Conservation (phyloP, 2,797 vertebrate species). For the Sebastiscus albofasciatus region DNA sequence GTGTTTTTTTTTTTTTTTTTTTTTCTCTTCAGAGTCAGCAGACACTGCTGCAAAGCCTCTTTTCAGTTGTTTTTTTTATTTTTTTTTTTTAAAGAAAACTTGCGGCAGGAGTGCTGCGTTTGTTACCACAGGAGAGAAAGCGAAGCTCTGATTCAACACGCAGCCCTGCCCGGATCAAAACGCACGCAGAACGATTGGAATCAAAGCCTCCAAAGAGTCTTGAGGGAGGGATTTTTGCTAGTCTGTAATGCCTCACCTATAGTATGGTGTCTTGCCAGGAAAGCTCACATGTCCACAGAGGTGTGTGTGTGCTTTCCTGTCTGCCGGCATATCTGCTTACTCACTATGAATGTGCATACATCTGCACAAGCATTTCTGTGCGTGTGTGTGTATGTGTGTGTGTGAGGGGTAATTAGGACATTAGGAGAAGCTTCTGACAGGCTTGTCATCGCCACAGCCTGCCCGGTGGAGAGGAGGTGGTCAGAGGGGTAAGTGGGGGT, state of each 20-base stretch:
- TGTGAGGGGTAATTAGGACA: constrained; percentile 82
- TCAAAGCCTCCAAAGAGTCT: constrained; percentile 58
- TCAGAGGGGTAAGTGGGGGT: constrained; percentile 77
- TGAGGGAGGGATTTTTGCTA: constrained; percentile 51
- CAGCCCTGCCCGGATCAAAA: constrained; percentile 55
- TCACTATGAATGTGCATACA: constrained; percentile 47
- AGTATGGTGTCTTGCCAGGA: constrained; percentile 40
- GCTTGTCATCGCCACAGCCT: constrained; percentile 81
- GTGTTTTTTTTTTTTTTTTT: neutral
- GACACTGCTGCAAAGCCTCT: constrained; percentile 20
- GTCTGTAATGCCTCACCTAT: constrained; percentile 57
- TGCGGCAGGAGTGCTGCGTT: constrained; percentile 35
- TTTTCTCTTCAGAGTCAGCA: constrained; percentile 4
- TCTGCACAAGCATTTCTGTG: constrained; percentile 13
- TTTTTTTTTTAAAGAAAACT: constrained; percentile 28
- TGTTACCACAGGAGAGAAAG: constrained; percentile 62
- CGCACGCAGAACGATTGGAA: constrained; percentile 35
- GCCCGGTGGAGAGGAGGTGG: constrained; percentile 77
- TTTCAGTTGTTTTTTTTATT: constrained; percentile 19
- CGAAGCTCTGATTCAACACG: constrained; percentile 47
- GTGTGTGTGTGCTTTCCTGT: constrained; percentile 25
- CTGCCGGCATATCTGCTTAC: constrained; percentile 61
- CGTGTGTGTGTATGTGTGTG: constrained; percentile 8
- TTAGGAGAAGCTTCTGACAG: constrained; percentile 84
- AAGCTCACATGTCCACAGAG: constrained; percentile 44